These are phyloP conservation scores for Microcebus griseorufus DNA, from an alignment of 2,113 vertebrate species.

Conservation along the genomic window DNA sequence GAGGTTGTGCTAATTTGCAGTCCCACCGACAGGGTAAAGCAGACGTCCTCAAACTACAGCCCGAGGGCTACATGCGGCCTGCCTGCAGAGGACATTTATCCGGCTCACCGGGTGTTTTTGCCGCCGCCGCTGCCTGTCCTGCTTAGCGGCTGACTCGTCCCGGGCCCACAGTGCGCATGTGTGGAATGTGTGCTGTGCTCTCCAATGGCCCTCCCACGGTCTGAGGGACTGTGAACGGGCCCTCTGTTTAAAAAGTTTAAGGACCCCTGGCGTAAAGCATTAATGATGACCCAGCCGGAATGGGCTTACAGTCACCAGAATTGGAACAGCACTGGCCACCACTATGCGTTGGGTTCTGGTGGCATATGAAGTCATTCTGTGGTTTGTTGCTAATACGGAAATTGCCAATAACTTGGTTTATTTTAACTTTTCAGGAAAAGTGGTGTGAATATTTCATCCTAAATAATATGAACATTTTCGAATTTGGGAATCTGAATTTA, in stretches of 20 bases:
- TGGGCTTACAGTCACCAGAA: background rate
- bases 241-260: no score
- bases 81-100: no score
- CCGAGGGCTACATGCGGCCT: no score
- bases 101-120: no score
- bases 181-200: no score
- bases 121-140: no score
- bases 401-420: slow-evolving; percentile 10
- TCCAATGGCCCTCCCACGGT: no score
- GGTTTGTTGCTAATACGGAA: background rate
- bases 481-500: slow-evolving; percentile 70
- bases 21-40: background rate
- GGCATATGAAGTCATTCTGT: background rate
- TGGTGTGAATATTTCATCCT: slow-evolving; percentile 75
- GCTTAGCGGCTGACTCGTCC: no score
- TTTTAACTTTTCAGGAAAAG: slow-evolving; percentile 74
- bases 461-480: slow-evolving; percentile 14
- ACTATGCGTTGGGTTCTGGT: background rate
- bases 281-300: background rate
- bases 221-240: no score
- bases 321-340: accelerated
- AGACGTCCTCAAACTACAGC: no score
- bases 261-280: background rate
- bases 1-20: no score
- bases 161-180: no score